These are phyloP conservation scores for Sepiola atlantica DNA, from an alignment of 2,888 invertebrate species.

Conservation along the genomic window DNA sequence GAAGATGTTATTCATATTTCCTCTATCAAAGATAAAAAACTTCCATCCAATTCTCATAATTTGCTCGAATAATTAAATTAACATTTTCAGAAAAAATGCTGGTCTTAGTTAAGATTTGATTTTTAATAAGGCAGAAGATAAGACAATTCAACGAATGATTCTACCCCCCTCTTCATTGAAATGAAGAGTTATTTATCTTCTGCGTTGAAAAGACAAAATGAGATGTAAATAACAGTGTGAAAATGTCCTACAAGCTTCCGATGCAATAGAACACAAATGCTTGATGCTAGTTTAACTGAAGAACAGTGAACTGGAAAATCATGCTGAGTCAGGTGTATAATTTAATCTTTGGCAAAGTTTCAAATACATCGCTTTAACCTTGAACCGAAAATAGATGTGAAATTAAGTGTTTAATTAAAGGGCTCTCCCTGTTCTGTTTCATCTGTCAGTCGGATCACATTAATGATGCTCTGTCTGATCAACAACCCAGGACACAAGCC, in stretches of 20 bases:
- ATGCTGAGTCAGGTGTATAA: neutral
- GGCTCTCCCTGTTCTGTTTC: neutral
- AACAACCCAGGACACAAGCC: neutral
- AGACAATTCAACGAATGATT: too few relatives aligned
- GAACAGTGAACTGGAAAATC: neutral
- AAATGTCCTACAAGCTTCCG: neutral
- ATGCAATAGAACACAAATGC: neutral
- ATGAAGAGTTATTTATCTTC: too few relatives aligned
- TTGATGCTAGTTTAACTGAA: neutral
- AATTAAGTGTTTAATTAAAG: conserved; percentile 2
- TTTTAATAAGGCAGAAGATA: too few relatives aligned
- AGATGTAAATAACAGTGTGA: neutral
- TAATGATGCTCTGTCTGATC: neutral
- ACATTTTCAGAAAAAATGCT: too few relatives aligned
- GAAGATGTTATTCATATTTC: too few relatives aligned
- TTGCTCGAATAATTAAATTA: too few relatives aligned
- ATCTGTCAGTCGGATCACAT: neutral
- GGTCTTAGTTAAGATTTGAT: too few relatives aligned
- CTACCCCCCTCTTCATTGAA: too few relatives aligned
- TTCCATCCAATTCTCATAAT: too few relatives aligned
- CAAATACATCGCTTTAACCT: neutral
- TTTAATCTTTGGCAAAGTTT: neutral
- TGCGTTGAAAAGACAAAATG: too few relatives aligned
- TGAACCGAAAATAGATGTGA: conserved; percentile 18
- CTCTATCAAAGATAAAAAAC: too few relatives aligned